Base-by-base conservation (phyloP, 2,888 invertebrate species). In the Rhabditoides inermis region DNA sequence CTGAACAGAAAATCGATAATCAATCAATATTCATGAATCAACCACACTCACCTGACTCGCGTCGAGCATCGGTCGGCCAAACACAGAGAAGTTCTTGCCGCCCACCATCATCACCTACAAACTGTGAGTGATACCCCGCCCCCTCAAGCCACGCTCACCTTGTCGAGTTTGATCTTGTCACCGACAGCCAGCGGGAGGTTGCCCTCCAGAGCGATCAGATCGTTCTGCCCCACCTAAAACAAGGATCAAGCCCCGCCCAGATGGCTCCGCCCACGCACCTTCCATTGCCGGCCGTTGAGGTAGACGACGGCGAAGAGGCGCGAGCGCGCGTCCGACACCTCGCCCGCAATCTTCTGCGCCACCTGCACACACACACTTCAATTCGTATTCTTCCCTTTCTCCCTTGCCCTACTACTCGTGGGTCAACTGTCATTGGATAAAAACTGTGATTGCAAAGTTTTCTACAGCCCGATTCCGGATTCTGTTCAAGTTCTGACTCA, bases 241-340 rank as follows among this genome's bases (percentile, higher is more conserved):
- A 37, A n/a, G n/a, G n/a, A n/a, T n/a, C n/a, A n/a, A n/a, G n/a
- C n/a, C n/a, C n/a, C n/a, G n/a, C n/a, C n/a, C n/a, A n/a, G n/a
- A n/a, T n/a, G n/a, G n/a, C n/a, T n/a, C n/a, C n/a, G n/a, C n/a
- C n/a, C n/a, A n/a, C n/a, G 58, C 12, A 81, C 74, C 66, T 80
- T 81, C 56, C 77, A 73, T 65, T 81, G 80, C 46, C 73, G 56
- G 7, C 77, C 77, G 41, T 71, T 68, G 5, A 79, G 56, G 55
- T 77, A 73, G 2, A 80, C 72, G 3, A 80, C 77, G n/a, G 80
- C 79, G 70, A 80, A 80, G 39, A 80, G 64, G 30, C 79, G 68
- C 2, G 77, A 76, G n/a, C 70, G 46, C 6, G 56, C 53, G 32
- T 63, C 59, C 5, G 55, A 42, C 25, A 77, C 52, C 44, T 63